Evolutionary conservation across 2,888 invertebrate species (phyloP), one percentile per base, ranked within the genome.

Genomic region (Neoitamus cyanurus): DNA sequence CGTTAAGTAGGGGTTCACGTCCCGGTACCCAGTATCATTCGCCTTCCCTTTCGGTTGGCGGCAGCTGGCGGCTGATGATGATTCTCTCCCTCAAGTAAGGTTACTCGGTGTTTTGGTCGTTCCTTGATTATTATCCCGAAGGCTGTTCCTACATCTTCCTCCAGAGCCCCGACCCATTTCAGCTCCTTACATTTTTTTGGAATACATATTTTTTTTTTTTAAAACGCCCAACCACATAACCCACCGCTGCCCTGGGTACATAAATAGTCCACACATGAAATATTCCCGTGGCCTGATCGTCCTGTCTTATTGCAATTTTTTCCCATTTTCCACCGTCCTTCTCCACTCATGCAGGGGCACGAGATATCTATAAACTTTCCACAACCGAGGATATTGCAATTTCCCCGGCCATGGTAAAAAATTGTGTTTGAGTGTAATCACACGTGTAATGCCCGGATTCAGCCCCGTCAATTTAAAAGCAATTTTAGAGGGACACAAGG

Each of bases 1-100:
- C 69, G 82, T 83, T 84, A 75, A 28, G 36, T 77, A 80, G 80
- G 58, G 58, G 80, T 48, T 80, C 58, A 58, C 80, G 58, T 80
- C 15, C 34, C 80, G 58, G 20, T 15, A 25, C 25, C 58, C 58
- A 48, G 30, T 58, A 58, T 58, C 58, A 68, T 68, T 31, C 72
- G 70, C 72, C 46, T 83, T 72, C 46, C 46, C 46, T 72, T 72
- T 72, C 70, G 5, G 82, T 31, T 48, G 87, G 88, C 88, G 88
- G 88, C 87, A 90, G 90, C 90, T 89, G 88, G 89, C 88, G 42
- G 75, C 36, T 87, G 86, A 85, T 85, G 86, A 88, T 91, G 90
- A 91, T 85, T 83, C 78, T 83, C 84, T 84, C 82, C 84, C 84
- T 72, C 46, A 82, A 73, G 80, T 84, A 70, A 25, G 58, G 69